Evolutionary conservation across 2,113 vertebrate genomes (phyloP), one percentile per base, ranked within the genome.

Genomic region (Myrmecophaga tridactyla): DNA sequence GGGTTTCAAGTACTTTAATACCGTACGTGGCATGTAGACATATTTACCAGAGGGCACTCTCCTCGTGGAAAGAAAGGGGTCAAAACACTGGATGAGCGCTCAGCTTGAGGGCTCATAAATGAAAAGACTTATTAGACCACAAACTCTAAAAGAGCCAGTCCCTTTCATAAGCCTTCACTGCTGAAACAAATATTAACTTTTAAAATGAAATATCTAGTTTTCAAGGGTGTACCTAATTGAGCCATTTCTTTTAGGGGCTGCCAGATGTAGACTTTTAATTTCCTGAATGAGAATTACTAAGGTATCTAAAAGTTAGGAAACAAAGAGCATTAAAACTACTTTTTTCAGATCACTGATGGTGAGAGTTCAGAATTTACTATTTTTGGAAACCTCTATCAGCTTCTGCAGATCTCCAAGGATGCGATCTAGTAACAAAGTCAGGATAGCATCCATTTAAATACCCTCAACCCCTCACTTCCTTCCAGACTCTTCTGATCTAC

Each of bases 321-420:
- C n/a, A 73, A 72, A 84, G 15, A 76, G 20, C 25, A 76, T 73
- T 31, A 23, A 25, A 6, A 27, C 14, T 41, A 14, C 53, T 2
- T 78, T n/a, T 80, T 80, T 67, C 21, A 7, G 41, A 65, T 62
- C 17, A 46, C 69, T 69, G 46, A 77, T 69, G 53, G 48, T 41
- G 48, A 94, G 63, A 84, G 34, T 65, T 89, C 75, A 92, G 58
- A 75, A 90, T 60, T 62, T 86, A 29, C 92, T 69, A 20, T 41
- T 88, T 84, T 58, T 90, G 63, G 51, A 90, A 84, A 76, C 14
- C 7, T 82, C 43, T 48, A 27, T 36, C 29, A 62, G 21, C 15
- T 39, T 76, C 41, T 67, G 3, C 1, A 90, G 56, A 69, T 65
- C 51, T 48, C 70, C 17, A 41, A 86, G 36, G 3, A 34, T n/a